Conservation (phyloP, 2,888 invertebrate genomes). For the Nemapogon koenigi region DNA sequence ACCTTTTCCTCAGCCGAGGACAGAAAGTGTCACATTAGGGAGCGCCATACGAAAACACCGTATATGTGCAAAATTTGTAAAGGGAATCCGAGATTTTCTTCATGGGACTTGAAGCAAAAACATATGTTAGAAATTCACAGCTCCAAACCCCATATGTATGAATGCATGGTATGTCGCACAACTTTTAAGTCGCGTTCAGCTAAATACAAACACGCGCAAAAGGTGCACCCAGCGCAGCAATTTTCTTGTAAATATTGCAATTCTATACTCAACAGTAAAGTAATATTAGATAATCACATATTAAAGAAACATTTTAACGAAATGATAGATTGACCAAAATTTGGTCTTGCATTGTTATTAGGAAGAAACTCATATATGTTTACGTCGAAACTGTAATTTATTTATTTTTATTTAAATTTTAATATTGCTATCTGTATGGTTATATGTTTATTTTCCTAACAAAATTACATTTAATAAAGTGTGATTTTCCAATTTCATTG, state of each 20-base stretch:
- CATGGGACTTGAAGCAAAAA: conserved; percentile 47
- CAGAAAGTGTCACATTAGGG: conserved; percentile 44
- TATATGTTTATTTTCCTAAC: too few species aligned
- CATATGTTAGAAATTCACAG: conserved; percentile 55
- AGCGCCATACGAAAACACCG: conserved; percentile 43
- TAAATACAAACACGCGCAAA: conserved; percentile 53
- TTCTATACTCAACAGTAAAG: conserved; percentile 54
- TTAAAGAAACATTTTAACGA: conserved; percentile 59
- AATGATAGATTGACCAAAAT: conserved; percentile 26
- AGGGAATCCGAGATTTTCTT: conserved; percentile 49
- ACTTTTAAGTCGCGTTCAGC: conserved; percentile 52
- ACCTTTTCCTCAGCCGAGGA: conserved; percentile 49
- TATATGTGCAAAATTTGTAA: conserved; percentile 54
- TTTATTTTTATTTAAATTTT: conserved; percentile 14
- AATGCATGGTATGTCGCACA: conserved; percentile 54
- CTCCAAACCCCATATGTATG: conserved; percentile 49
- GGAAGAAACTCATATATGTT: background rate
- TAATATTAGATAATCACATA: conserved; percentile 60
- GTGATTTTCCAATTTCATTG: too few species aligned
- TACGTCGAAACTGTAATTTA: conserved; percentile 17
- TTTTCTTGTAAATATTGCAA: conserved; percentile 57
- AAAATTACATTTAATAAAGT: too few species aligned
- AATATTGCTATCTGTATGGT: too few species aligned
- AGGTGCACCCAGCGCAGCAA: conserved; percentile 49
- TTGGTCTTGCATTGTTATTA: conserved; percentile 18